A percentile compares a stretch with the other conserved stretches of the same genome.
These are phyloP conservation scores for Antitype chi DNA, from an alignment of 2,888 invertebrate genomes.

Conservation along the genomic window DNA sequence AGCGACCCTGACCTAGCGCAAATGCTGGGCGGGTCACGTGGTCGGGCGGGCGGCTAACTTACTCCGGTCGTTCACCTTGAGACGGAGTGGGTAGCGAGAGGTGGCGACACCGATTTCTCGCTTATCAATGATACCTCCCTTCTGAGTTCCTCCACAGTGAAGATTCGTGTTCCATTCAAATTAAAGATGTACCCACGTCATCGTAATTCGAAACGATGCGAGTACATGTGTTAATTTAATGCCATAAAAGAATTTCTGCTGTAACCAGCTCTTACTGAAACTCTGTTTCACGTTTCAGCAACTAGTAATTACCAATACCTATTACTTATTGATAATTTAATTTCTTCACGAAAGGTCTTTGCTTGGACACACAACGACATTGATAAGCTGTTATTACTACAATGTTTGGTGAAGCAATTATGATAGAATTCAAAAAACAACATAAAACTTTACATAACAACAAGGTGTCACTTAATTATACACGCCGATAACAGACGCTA, in stretches of 20 bases:
- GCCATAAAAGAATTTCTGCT: constrained; percentile 23
- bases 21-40: constrained; percentile 88
- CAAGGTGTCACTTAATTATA: constrained; percentile 63
- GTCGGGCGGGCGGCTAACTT: constrained; percentile 85
- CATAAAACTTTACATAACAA: constrained; percentile 53
- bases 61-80: constrained; percentile 88
- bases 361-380: constrained; percentile 39
- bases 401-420: constrained; percentile 60
- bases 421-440: constrained; percentile 55
- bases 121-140: constrained; percentile 66
- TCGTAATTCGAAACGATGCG: constrained; percentile 32
- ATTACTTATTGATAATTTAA: constrained; percentile 53
- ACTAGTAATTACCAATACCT: constrained; percentile 49
- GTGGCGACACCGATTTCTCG: constrained; percentile 71
- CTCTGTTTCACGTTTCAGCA: constrained; percentile 48
- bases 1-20: constrained; percentile 89
- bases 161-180: constrained; percentile 16
- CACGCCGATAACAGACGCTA: constrained; percentile 48
- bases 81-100: constrained; percentile 79
- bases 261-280: constrained; percentile 18
- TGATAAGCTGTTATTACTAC: constrained; percentile 55
- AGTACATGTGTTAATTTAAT: constrained; percentile 50
- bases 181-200: constrained; percentile 21
- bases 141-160: constrained; percentile 24
- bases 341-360: constrained; percentile 54